Base-by-base conservation (phyloP, 1,140 invertebrate species). In the Ruditapes philippinarum region DNA sequence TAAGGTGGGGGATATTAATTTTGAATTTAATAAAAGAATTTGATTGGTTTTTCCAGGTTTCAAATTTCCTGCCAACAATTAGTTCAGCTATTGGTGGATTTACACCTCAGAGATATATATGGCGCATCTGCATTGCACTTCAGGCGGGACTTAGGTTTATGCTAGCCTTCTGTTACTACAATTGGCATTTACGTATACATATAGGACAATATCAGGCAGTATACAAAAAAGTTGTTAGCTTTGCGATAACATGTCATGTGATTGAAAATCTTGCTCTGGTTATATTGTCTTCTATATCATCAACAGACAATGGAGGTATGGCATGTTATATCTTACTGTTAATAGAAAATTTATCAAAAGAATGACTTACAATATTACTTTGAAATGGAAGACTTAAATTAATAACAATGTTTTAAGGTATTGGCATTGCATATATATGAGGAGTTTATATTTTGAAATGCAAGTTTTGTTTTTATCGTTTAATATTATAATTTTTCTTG, bases 51-150 rank as follows among this genome's bases (percentile, higher is more conserved):
- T 74, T 90, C 78, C 96, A 97, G 96, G 97, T 98, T 45, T 96
- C 97, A 87, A 99, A 99, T 96, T 97, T 98, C 91, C 96, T 99
- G 82, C 98, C 98, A 80, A 99, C 98, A 2, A 97, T 99, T 92
- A 99, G 98, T 65, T 98, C 98, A 42, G 98, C 98, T 4, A 98
- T 99, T 94, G 98, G 98, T 89, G 98, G 98, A 40, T 97, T 98
- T 38, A 98, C 98, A 92, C 98, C 98, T 49, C 98, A 99, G 95
- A 97, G 97, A 92, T 99, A 98, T 96, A 96, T 99, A 92, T 99
- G 98, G 98, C 97, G 98, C 93, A 97, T 98, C 92, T 98, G 97
- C 94, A 97, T 99, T 92, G 98, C 98, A 68, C 97, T 98, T 91
- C 98, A 98, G 94, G 97, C 98, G 94, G 98, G 98, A 94, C 98